Base-by-base conservation (phyloP, 2,888 invertebrate genomes). In the Chrysolina haemoptera region DNA sequence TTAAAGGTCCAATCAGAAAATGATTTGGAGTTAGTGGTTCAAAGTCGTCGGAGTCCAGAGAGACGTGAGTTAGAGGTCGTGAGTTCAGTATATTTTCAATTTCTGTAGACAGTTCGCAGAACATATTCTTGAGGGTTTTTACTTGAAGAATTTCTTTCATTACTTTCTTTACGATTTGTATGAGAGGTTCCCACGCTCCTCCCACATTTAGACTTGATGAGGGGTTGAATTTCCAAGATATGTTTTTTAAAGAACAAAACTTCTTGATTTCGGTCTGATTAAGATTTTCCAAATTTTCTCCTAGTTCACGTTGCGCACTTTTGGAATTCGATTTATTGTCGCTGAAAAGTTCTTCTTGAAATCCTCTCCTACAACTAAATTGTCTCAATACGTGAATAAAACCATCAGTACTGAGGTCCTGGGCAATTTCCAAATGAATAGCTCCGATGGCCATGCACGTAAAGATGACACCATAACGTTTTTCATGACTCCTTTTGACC, bases 341-440 rank as follows among this genome's bases (percentile, higher is more conserved):
- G 43, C 66, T 40, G 41, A 14, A 66, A 11, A 66, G 59, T 66
- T 71, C 66, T 12, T 90, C 41, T 2, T 50, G 68, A 66, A 70
- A 73, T 12, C 62, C 48, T 53, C 59, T 48, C 27, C 69, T 22
- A 53, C 73, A 73, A 35, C 46, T 41, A 65, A 73, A 71, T 46
- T 67, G 62, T 48, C 62, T 6, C 5, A 71, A 46, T 41, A 63
- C 63, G 63, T 68, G 16, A 43, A 70, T 69, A 18, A 68, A 62
- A 40, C 41, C 35, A 62, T 66, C 59, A 16, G 70, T 70, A 48
- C 27, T 70, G 18, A 70, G 14, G 41, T 68, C 50, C 9, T 64
- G 69, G 3, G 73, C 69, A 4, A 73, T 64, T 73, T 73, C 73
- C 16, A 68, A 59, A 41, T 73, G 62, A 10, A 73, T 27, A 16